Evolutionary conservation across 2,113 vertebrate genomes (phyloP).

Genomic region (Zonotrichia leucophrys): DNA sequence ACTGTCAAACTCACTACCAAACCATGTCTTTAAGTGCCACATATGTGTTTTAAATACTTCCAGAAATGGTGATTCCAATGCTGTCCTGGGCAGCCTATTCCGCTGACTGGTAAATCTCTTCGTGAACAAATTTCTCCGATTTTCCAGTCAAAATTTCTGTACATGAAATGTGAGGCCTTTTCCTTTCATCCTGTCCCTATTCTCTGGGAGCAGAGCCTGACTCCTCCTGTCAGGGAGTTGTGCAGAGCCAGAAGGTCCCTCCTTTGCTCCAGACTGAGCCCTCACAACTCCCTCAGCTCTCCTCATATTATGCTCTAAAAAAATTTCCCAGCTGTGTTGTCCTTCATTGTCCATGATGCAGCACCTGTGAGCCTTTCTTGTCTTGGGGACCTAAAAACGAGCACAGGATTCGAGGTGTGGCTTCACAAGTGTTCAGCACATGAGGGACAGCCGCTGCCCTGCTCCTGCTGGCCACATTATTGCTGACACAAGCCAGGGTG

Average conservation of each 20-base stretch:
- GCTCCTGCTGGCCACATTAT: background rate
- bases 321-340: background rate
- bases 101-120: background rate
- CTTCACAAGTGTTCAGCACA: background rate
- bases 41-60: background rate
- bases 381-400: background rate
- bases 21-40: no score
- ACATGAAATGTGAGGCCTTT: fast-evolving
- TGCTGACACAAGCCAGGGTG: background rate
- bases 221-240: fast-evolving
- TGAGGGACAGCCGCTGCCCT: background rate
- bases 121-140: background rate
- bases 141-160: background rate
- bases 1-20: background rate
- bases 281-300: fast-evolving
- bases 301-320: background rate
- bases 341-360: background rate
- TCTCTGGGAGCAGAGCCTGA: background rate
- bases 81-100: background rate
- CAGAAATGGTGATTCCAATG: background rate
- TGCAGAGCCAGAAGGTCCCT: fast-evolving
- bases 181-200: background rate
- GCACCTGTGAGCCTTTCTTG: no score
- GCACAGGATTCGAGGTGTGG: fast-evolving
- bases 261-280: background rate